A percentile compares a stretch with the other conserved stretches of the same genome.
phyloP scores from a whole-genome alignment of 2,113 vertebrate species.

The Lamprotornis superbus region DNA sequence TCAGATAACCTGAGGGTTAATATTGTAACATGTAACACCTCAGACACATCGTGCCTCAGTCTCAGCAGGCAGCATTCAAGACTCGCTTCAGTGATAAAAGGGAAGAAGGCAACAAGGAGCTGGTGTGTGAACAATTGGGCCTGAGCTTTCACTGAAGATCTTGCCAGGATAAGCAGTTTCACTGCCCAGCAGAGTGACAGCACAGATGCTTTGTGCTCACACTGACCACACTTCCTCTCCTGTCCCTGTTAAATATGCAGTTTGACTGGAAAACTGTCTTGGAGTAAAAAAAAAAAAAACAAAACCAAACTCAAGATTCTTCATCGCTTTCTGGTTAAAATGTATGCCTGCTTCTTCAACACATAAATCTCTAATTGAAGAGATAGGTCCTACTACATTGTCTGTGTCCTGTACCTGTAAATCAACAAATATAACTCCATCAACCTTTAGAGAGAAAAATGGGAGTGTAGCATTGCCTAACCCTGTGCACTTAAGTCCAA shows the following conservation, averaged over 20 bases:
- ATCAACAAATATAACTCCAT: background rate
- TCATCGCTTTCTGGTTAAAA: background rate
- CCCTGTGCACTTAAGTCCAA: background rate
- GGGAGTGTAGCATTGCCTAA: background rate
- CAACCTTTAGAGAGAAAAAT: background rate
- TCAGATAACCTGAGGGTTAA: background rate
- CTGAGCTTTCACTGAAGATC: background rate
- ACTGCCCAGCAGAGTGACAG: background rate
- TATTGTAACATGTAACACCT: background rate
- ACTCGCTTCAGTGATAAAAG: background rate
- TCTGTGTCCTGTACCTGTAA: background rate
- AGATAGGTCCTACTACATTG: background rate
- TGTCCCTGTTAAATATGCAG: background rate
- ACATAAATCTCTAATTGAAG: background rate
- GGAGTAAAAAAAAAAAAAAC: background rate
- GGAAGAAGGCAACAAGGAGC: background rate
- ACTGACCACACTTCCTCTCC: background rate
- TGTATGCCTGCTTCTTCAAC: background rate
- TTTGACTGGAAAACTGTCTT: background rate
- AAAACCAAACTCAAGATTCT: background rate
- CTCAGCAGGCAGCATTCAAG: background rate
- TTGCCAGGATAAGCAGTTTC: background rate
- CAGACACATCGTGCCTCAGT: background rate
- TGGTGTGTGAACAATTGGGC: rapidly evolving
- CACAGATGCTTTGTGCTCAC: background rate